Percentiles rank a stretch among this genome's conserved stretches.
Conservation (phyloP, 37 sponge, comb jelly and placozoan genomes). For the Mnemiopsis leidyi region DNA sequence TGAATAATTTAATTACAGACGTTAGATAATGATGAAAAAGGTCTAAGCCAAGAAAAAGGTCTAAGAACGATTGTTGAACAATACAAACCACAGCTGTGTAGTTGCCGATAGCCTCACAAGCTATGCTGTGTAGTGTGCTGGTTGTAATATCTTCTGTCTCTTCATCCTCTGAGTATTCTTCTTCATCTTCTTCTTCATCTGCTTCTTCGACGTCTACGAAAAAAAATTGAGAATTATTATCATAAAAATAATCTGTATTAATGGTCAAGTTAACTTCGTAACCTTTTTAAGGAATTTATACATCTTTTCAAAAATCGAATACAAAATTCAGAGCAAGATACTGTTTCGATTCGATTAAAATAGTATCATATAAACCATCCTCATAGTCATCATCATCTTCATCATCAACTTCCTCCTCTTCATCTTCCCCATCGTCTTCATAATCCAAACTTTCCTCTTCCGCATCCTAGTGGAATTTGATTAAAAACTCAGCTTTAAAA, state of each 20-base stretch:
- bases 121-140: conserved; percentile 10
- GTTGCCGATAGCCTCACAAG: conserved; percentile 56
- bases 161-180: background rate
- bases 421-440: conserved; percentile 13
- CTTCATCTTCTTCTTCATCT: conserved; percentile 33
- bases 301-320: background rate
- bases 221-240: background rate
- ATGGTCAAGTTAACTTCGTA: background rate
- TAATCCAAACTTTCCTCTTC: background rate
- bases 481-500: background rate
- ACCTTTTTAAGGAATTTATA: background rate
- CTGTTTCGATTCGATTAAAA: no score
- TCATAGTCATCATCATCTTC: conserved; percentile 20
- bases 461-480: background rate
- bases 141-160: background rate
- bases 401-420: conserved; percentile 37
- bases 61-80: background rate
- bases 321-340: no score
- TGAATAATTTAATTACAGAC: no score
- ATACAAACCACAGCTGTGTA: conserved; percentile 26
- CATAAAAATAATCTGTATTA: background rate
- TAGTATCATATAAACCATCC: no score
- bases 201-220: background rate
- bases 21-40: no score
- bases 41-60: no score